Conservation (phyloP, 2,888 invertebrate genomes). For the Operophtera brumata region DNA sequence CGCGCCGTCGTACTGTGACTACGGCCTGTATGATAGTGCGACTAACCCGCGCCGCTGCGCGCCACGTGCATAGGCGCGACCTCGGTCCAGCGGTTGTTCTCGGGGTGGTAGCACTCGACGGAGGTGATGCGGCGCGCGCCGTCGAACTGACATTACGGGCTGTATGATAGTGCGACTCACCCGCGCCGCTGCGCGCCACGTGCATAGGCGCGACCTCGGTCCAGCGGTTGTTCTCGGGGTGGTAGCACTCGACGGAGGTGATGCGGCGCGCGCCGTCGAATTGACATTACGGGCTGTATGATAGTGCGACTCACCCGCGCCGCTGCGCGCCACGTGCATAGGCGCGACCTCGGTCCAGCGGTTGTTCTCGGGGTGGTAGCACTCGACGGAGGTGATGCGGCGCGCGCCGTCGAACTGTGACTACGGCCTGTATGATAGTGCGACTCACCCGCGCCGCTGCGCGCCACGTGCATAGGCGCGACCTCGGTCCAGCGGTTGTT, state of each 20-base stretch:
- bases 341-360: constrained; percentile 83
- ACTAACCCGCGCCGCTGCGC: too few relatives aligned
- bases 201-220: constrained; percentile 53
- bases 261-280: constrained; percentile 91
- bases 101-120: constrained; percentile 96
- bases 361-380: constrained; percentile 96
- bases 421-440: too few relatives aligned
- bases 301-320: neutral
- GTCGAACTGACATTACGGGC: constrained; percentile 86
- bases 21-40: too few relatives aligned
- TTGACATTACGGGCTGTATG: neutral
- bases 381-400: constrained; percentile 89
- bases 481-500: constrained; percentile 93
- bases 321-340: neutral
- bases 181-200: neutral
- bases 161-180: neutral
- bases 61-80: too few relatives aligned
- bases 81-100: constrained; percentile 93
- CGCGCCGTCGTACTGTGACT: constrained; percentile 85
- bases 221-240: constrained; percentile 96
- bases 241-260: constrained; percentile 92
- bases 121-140: constrained; percentile 87
- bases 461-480: constrained; percentile 86
- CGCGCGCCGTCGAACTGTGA: constrained; percentile 91
- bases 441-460: constrained; percentile 84